These are phyloP conservation scores for Spheniscus humboldti DNA, from an alignment of 2,797 vertebrate species.

Conservation along the genomic window DNA sequence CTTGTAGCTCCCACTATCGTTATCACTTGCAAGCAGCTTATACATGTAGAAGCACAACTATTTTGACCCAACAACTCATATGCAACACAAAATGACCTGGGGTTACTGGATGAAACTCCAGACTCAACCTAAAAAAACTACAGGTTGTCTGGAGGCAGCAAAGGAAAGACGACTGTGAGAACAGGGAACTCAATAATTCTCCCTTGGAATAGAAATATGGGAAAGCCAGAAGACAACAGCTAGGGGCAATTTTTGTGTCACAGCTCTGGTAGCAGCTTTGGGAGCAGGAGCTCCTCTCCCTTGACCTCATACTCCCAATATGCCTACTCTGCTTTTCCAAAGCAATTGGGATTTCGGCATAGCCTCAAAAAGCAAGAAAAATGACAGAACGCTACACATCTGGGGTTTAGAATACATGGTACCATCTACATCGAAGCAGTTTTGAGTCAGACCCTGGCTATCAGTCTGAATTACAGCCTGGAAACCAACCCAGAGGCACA, in stretches of 20 bases:
- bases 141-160: not conserved
- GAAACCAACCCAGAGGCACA: not conserved
- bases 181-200: not conserved
- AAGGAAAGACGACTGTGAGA: not conserved
- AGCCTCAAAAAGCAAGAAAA: not conserved
- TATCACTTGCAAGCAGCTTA: not conserved
- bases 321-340: not conserved
- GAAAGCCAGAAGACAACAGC: not conserved
- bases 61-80: not conserved
- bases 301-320: not conserved
- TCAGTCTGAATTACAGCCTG: not conserved
- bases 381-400: accelerated
- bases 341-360: not conserved
- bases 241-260: not conserved
- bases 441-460: not conserved
- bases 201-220: not conserved
- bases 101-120: not conserved
- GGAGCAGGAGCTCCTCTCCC: not conserved
- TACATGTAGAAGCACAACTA: not conserved
- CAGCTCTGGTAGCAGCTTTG: not conserved
- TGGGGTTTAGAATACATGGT: not conserved
- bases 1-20: not conserved
- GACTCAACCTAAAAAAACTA: not conserved
- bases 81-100: not conserved
- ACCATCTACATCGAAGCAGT: not conserved